Evolutionary conservation across 2,797 vertebrate genomes (phyloP).

Genomic region (Argentina silus): DNA sequence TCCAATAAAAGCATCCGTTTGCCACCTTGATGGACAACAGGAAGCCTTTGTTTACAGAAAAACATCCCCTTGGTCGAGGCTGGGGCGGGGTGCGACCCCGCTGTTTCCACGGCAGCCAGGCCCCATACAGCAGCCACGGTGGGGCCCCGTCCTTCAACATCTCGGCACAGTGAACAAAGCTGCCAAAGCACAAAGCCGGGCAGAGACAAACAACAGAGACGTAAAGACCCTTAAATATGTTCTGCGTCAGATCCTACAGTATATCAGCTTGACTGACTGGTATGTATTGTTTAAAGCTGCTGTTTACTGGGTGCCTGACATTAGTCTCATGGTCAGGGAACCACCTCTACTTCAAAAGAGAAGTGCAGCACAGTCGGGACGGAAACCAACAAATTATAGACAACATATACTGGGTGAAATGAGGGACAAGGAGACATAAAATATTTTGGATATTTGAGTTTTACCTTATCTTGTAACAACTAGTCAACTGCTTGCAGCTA

Average conservation of each 20-base stretch:
- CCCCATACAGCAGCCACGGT: conserved; percentile 34
- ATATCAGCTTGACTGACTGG: conserved; percentile 39
- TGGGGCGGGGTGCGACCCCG: conserved; percentile 50
- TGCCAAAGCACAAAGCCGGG: conserved; percentile 44
- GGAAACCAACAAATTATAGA: too few species aligned
- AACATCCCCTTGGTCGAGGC: conserved; percentile 74
- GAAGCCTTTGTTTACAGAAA: conserved; percentile 79
- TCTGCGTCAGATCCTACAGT: conserved; percentile 49
- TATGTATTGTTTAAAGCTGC: conserved; percentile 58
- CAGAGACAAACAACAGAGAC: conserved; percentile 59
- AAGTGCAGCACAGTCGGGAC: background rate
- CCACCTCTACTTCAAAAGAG: background rate
- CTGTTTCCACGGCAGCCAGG: conserved; percentile 31
- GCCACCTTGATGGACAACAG: conserved; percentile 83
- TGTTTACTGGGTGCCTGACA: conserved; percentile 33
- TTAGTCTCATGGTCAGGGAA: conserved; percentile 22
- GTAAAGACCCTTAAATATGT: conserved; percentile 22
- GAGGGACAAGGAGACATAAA: too few species aligned
- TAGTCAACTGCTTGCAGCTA: too few species aligned
- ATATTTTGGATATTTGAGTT: too few species aligned
- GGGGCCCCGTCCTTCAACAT: conserved; percentile 54
- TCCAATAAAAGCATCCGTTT: conserved; percentile 84
- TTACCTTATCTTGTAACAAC: too few species aligned
- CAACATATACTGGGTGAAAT: too few species aligned
- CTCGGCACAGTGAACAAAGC: conserved; percentile 54